Conservation (phyloP, 1,140 invertebrate genomes). For the Bradysia coprophila region DNA sequence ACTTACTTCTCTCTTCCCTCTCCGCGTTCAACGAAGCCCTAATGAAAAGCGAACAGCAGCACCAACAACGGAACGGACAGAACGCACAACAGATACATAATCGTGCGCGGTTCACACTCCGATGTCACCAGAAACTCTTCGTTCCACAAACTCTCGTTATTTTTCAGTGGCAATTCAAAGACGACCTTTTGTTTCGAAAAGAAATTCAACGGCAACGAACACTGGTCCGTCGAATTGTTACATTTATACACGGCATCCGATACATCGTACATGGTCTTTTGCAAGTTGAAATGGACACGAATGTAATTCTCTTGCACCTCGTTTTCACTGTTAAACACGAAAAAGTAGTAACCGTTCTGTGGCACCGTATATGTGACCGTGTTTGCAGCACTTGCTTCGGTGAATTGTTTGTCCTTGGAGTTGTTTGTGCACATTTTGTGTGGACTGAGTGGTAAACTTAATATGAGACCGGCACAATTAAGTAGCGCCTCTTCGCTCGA, state of each 20-base stretch:
- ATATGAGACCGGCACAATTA: constrained; percentile 50
- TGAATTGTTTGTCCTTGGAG: constrained; percentile 22
- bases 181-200: constrained; percentile 47
- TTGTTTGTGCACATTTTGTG: constrained; percentile 29
- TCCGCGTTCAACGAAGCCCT: too few relatives aligned
- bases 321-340: constrained; percentile 65
- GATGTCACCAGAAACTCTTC: constrained; percentile 52
- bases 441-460: constrained; percentile 47
- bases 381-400: constrained; percentile 32
- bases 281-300: constrained; percentile 41
- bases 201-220: constrained; percentile 41
- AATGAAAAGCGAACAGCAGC: constrained; percentile 52
- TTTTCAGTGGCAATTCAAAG: constrained; percentile 35
- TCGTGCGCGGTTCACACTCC: constrained; percentile 50
- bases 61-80: constrained; percentile 49
- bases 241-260: constrained; percentile 32
- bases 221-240: constrained; percentile 37
- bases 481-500: constrained; percentile 54
- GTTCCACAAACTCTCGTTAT: constrained; percentile 47
- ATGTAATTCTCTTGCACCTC: constrained; percentile 51
- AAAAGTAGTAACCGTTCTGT: constrained; percentile 59
- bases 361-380: constrained; percentile 46
- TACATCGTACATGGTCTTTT: constrained; percentile 48
- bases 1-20: too few relatives aligned
- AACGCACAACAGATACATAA: constrained; percentile 46